These are phyloP conservation scores for Turdus rufiventris DNA, from an alignment of 2,113 vertebrate species.

Conservation along the genomic window DNA sequence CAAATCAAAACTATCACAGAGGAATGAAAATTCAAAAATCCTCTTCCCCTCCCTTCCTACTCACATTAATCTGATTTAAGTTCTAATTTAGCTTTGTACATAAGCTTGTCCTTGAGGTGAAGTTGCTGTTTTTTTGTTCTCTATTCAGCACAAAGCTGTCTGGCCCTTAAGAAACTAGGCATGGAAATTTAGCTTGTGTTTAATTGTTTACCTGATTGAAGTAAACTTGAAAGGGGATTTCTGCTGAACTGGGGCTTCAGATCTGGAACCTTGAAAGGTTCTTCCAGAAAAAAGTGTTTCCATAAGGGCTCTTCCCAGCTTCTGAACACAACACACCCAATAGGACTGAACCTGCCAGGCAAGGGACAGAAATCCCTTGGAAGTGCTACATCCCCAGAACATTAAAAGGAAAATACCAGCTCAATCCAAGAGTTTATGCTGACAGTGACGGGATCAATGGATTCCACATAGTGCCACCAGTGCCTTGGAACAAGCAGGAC, in stretches of 20 bases:
- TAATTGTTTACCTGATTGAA: neutral
- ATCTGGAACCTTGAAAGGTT: neutral
- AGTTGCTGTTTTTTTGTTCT: neutral
- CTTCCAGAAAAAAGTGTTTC: neutral
- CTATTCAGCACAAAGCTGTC: neutral
- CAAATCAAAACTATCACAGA: constrained; percentile 1
- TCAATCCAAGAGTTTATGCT: constrained; percentile 97
- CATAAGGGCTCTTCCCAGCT: neutral
- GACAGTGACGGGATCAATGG: constrained; percentile 87
- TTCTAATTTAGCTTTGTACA: neutral
- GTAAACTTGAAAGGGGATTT: neutral
- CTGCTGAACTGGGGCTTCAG: neutral
- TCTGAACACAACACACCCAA: neutral
- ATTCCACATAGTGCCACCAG: constrained; percentile 99
- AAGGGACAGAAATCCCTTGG: neutral
- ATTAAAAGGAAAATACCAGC: constrained; percentile 74
- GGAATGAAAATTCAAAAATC: neutral
- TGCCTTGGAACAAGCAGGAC: constrained; percentile 92
- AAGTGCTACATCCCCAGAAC: neutral
- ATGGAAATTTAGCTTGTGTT: neutral
- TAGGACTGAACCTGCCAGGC: neutral
- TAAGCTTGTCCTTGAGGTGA: neutral
- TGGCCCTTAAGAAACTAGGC: neutral
- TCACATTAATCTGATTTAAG: constrained; percentile 1
- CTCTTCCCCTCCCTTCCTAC: neutral